These are phyloP conservation scores for Stenoptilia bipunctidactyla DNA, from an alignment of 2,888 invertebrate genomes.

Conservation along the genomic window DNA sequence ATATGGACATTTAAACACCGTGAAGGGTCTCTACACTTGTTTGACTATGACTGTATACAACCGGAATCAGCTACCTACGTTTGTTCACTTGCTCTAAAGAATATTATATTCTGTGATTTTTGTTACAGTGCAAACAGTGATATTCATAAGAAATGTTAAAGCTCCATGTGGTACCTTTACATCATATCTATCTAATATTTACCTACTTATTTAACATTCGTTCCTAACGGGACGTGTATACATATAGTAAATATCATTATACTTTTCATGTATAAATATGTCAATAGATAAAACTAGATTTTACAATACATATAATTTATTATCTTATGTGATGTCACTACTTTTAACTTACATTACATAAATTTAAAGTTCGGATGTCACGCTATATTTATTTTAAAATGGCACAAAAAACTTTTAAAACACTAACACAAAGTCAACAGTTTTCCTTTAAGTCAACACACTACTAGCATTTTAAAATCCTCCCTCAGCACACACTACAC, in stretches of 20 bases:
- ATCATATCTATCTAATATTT: slow-evolving; percentile 60
- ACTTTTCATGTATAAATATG: slow-evolving; percentile 66
- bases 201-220: slow-evolving; percentile 68
- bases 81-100: slow-evolving; percentile 23
- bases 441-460: slow-evolving; percentile 44
- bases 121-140: slow-evolving; percentile 62
- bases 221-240: slow-evolving; percentile 71
- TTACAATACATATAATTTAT: slow-evolving; percentile 64
- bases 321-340: slow-evolving; percentile 66
- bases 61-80: too few species aligned
- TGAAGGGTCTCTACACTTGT: too few species aligned
- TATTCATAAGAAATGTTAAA: slow-evolving; percentile 71
- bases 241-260: slow-evolving; percentile 68
- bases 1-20: too few species aligned
- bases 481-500: slow-evolving; percentile 28
- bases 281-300: slow-evolving; percentile 61
- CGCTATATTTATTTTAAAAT: slow-evolving; percentile 65
- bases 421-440: slow-evolving; percentile 69
- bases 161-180: slow-evolving; percentile 67
- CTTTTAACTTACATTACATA: slow-evolving; percentile 57
- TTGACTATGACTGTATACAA: too few species aligned
- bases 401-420: slow-evolving; percentile 70
- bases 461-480: slow-evolving; percentile 31
- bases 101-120: slow-evolving; percentile 40
- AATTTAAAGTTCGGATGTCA: slow-evolving; percentile 71